Conservation (phyloP, 1,140 invertebrate genomes). For the Polypedilum vanderplanki region DNA sequence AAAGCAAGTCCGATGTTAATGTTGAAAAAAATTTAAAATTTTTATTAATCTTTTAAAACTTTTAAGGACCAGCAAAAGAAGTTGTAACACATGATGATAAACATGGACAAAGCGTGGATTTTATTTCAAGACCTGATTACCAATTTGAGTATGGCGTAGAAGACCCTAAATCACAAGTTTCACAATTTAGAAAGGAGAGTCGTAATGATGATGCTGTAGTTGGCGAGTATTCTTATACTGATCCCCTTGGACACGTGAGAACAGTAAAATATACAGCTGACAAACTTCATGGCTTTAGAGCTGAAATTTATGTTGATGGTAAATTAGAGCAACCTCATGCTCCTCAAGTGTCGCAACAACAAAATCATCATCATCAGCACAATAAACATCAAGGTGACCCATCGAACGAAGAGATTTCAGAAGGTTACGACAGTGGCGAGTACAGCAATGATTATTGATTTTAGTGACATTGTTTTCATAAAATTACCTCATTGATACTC, state of each 20-base stretch:
- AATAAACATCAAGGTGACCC: not conserved
- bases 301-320: conserved; percentile 43
- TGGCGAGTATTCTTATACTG: conserved; percentile 57
- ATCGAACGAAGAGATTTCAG: conserved; percentile 30
- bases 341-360: conserved; percentile 33
- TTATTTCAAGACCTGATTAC: conserved; percentile 60
- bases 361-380: conserved; percentile 32
- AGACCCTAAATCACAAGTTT: conserved; percentile 60
- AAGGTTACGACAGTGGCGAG: conserved; percentile 14
- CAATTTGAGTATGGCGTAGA: conserved; percentile 61
- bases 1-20: no score
- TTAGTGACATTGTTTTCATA: not conserved
- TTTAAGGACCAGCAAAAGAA: conserved; percentile 47
- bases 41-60: conserved; percentile 45
- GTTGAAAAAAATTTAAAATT: no score
- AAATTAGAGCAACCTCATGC: conserved; percentile 37
- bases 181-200: conserved; percentile 59
- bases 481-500: not conserved
- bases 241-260: conserved; percentile 48
- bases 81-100: conserved; percentile 49
- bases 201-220: conserved; percentile 60
- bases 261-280: conserved; percentile 49
- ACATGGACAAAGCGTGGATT: conserved; percentile 50
- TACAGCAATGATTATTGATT: conserved; percentile 20
- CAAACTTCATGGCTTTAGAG: conserved; percentile 49